Evolutionary conservation across 2,113 vertebrate genomes (phyloP).

Genomic region (Turnix velox): DNA sequence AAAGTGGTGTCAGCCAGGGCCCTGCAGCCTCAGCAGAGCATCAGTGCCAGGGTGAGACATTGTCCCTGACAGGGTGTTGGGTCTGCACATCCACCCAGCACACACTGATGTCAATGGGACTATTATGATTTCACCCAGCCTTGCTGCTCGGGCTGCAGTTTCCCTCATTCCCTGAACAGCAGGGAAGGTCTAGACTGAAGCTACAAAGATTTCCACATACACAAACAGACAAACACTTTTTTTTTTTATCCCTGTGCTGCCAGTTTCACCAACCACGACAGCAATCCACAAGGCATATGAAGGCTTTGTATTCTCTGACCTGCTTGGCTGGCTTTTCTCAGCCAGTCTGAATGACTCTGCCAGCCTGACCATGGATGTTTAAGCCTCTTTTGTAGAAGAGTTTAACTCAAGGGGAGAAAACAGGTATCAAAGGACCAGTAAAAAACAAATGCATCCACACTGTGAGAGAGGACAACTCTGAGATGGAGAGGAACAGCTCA

Average conservation of each 20-base stretch:
- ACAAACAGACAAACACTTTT: background rate
- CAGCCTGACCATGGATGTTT: rapidly evolving
- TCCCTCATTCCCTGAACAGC: slow-evolving; percentile 61
- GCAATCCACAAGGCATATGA: slow-evolving; percentile 1
- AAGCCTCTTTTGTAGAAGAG: background rate
- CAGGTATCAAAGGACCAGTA: background rate
- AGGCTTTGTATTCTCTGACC: slow-evolving; percentile 12
- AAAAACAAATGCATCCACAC: rapidly evolving
- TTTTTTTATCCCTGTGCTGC: background rate
- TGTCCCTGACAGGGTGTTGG: background rate
- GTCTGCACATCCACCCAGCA: background rate
- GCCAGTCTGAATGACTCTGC: background rate
- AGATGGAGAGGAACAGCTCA: background rate
- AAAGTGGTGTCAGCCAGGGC: background rate
- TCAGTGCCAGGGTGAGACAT: background rate
- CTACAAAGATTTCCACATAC: slow-evolving; percentile 37
- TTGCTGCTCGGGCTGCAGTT: slow-evolving; percentile 5
- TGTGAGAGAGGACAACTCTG: background rate
- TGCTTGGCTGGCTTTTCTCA: slow-evolving; percentile 27
- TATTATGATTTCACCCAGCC: slow-evolving; percentile 58
- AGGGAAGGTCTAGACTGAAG: slow-evolving; percentile 68
- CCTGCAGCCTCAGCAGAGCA: background rate
- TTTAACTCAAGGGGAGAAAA: background rate
- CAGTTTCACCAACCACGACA: slow-evolving; percentile 35
- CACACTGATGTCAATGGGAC: slow-evolving; percentile 37